Conservation (phyloP, 2,888 invertebrate genomes). For the Conops quadrifasciatus region DNA sequence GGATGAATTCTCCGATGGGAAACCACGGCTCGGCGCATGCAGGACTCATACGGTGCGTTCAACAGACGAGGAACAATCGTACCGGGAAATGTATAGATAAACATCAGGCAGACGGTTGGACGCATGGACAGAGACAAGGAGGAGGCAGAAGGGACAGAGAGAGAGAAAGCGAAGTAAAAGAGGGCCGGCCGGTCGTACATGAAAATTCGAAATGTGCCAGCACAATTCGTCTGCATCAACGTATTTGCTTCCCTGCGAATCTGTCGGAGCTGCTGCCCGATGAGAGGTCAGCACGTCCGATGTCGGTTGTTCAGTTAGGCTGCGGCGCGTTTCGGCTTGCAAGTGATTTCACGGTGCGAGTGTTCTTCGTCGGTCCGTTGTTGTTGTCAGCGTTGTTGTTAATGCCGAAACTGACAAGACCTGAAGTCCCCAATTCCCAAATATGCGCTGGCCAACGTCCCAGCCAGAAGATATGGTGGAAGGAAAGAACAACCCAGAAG, state of each 20-base stretch:
- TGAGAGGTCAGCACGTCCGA: background rate
- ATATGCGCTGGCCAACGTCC: conserved; percentile 28
- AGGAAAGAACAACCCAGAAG: background rate
- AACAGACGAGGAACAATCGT: no score
- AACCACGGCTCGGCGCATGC: conserved; percentile 20
- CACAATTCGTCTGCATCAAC: no score
- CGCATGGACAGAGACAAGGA: background rate
- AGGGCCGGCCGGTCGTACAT: no score
- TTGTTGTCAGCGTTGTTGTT: conserved; percentile 19
- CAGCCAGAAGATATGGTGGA: no score
- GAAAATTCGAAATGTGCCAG: no score
- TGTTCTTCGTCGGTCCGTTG: conserved; percentile 8
- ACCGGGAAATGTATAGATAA: no score
- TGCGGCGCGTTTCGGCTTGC: conserved; percentile 11
- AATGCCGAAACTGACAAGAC: conserved; percentile 43
- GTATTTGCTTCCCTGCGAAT: no score
- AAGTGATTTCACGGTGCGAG: conserved; percentile 18
- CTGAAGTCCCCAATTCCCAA: conserved; percentile 48
- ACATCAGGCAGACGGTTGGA: no score
- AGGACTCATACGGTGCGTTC: conserved; percentile 15
- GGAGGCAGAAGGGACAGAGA: background rate
- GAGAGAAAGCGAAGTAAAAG: no score
- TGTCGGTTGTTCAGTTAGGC: background rate
- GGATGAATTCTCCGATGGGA: conserved; percentile 58
- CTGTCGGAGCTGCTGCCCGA: no score